These are phyloP conservation scores for Spinibarbus caldwelli DNA, from an alignment of 2,797 vertebrate genomes.

Conservation along the genomic window DNA sequence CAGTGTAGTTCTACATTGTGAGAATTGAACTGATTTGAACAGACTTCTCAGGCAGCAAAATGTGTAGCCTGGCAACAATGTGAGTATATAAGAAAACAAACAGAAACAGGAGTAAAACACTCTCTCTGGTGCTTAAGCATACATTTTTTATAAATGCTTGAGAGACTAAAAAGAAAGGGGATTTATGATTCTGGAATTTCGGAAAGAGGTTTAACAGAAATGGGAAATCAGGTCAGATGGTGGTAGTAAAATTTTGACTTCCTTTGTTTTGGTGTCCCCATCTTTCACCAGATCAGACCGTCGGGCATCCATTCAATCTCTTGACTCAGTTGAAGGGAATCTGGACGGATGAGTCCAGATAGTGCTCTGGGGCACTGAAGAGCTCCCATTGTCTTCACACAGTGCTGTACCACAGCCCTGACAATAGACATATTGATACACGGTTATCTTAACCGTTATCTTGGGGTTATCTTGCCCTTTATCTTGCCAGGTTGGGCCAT, in stretches of 20 bases:
- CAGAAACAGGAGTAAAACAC: background rate
- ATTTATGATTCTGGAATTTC: constrained; percentile 60
- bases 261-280: constrained; percentile 19
- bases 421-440: constrained; percentile 44
- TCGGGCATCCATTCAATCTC: constrained; percentile 20
- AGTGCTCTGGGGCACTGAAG: background rate
- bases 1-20: background rate
- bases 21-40: background rate
- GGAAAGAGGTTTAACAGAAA: constrained; percentile 53
- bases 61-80: background rate
- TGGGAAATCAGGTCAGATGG: constrained; percentile 60
- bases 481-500: constrained; percentile 32
- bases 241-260: constrained; percentile 51
- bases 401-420: constrained; percentile 22
- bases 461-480: too few relatives aligned
- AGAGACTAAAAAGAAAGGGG: constrained; percentile 48
- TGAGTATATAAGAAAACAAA: background rate
- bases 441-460: too few relatives aligned
- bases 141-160: constrained; percentile 27
- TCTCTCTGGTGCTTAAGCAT: background rate
- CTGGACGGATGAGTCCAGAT: constrained; percentile 33
- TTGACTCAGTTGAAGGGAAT: constrained; percentile 22
- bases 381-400: constrained; percentile 18
- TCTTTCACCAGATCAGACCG: background rate
- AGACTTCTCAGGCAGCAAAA: background rate